Base-by-base conservation (phyloP, 2,797 vertebrate genomes). In the Labroides dimidiatus region DNA sequence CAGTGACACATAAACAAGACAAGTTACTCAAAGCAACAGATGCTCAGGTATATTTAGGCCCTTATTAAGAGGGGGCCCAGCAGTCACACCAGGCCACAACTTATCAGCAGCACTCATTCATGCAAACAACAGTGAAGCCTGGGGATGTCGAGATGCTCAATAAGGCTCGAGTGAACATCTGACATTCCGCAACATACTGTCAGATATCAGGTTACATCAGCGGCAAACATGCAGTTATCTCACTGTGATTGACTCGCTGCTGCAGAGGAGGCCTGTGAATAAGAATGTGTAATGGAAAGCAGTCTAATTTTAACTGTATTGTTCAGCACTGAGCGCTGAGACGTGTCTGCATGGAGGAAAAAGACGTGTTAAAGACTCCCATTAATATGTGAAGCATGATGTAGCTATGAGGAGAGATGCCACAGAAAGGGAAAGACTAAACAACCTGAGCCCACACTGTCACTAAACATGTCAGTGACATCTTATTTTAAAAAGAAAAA, bases 201-300 rank as follows among this genome's bases (percentile, higher is more conserved):
- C 90, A 93, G 45, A 81, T 88, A 89, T 91, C 90, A 73, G 75
- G 84, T 91, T 92, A 89, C 90, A 88, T 92, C 82, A 92, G 72
- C 54, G 75, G 78, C 81, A 91, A 91, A 84, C 88, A 88, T 60
- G 72, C 67, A 50, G 68, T 77, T 69, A 86, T 84, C 82, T 85
- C 76, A 55, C 55, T 69, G n/a, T 45, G 69, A 79, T 19, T 64
- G 77, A 76, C 52, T 68, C 20, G 2, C 16, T 17, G 51, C 68
- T 61, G 77, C 74, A 72, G 58, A 52, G 66, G 68, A 80, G 57
- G 76, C 59, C 76, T 51, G 68, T 68, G 81, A 78, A 78, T 74
- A 77, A 82, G 70, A 70, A 43, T 42, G 72, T 51, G 80, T 78
- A 78, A 84, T 82, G 82, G 78, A 68, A 86, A 49, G 80, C 62